Conservation (phyloP, 2,797 vertebrate genomes). For the Sebastiscus tertius region DNA sequence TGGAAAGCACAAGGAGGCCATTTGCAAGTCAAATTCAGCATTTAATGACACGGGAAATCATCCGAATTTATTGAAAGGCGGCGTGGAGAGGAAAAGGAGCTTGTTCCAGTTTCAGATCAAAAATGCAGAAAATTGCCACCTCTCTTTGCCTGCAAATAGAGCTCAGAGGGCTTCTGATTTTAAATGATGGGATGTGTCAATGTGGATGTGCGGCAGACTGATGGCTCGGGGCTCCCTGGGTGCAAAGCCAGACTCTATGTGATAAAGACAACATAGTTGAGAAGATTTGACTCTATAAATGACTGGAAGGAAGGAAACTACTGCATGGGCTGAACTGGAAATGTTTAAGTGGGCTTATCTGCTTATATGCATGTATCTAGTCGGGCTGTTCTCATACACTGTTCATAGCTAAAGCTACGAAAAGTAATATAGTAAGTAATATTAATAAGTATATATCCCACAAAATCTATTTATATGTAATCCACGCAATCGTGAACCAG, state of each 20-base stretch:
- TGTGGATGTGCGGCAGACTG: slow-evolving; percentile 55
- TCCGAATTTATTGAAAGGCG: slow-evolving; percentile 73
- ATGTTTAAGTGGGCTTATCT: not conserved
- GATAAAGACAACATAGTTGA: slow-evolving; percentile 46
- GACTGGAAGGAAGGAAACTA: slow-evolving; percentile 1
- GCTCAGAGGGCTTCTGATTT: slow-evolving; percentile 57
- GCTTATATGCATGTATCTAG: not conserved
- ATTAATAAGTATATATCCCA: too few relatives aligned
- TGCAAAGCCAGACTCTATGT: slow-evolving; percentile 14
- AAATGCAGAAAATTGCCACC: slow-evolving; percentile 67
- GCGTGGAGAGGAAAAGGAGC: slow-evolving; percentile 60
- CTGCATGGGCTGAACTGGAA: not conserved
- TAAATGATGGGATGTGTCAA: slow-evolving; percentile 60
- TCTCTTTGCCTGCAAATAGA: slow-evolving; percentile 59
- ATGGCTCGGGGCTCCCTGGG: slow-evolving; percentile 29
- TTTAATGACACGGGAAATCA: slow-evolving; percentile 77
- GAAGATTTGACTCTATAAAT: slow-evolving; percentile 25
- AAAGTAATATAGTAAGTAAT: not conserved
- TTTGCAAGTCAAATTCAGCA: slow-evolving; percentile 79
- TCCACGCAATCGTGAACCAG: too few relatives aligned
- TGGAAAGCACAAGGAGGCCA: slow-evolving; percentile 63
- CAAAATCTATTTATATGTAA: too few relatives aligned
- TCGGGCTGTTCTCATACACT: too few relatives aligned
- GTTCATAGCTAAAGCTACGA: too few relatives aligned
- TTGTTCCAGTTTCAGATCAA: slow-evolving; percentile 68